Conservation (phyloP, 2,888 invertebrate genomes). For the Tineola bisselliella region DNA sequence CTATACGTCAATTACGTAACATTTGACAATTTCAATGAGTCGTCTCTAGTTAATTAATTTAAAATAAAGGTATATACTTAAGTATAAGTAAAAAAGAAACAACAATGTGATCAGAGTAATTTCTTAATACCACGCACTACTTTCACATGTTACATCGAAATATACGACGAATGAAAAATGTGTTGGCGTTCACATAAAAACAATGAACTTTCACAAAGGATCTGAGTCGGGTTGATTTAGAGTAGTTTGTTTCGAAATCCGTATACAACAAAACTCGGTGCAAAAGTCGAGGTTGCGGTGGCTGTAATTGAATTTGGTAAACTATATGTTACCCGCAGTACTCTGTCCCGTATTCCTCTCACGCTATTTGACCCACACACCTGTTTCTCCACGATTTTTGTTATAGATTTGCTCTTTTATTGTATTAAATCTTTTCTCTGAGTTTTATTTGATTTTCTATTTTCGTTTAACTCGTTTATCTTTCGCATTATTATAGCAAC, state of each 20-base stretch:
- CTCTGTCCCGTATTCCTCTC: constrained; percentile 38
- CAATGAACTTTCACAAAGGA: constrained; percentile 60
- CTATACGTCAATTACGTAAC: too few species aligned
- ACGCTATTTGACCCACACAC: constrained; percentile 27
- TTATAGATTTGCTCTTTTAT: background rate
- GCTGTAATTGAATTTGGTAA: constrained; percentile 58
- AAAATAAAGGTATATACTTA: too few species aligned
- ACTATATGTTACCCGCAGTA: constrained; percentile 51
- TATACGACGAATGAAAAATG: constrained; percentile 23
- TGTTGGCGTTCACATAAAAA: constrained; percentile 35
- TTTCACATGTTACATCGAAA: constrained; percentile 4
- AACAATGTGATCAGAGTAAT: background rate
- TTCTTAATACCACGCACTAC: background rate
- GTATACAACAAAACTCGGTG: constrained; percentile 29
- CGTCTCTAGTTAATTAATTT: too few species aligned
- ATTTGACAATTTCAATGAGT: too few species aligned
- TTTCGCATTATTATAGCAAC: too few species aligned
- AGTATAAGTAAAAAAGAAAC: too few species aligned
- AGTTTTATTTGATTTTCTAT: too few species aligned
- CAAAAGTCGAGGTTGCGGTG: constrained; percentile 22
- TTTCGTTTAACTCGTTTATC: too few species aligned
- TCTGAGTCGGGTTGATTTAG: constrained; percentile 45
- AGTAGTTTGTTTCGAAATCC: constrained; percentile 45
- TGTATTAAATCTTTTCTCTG: background rate
- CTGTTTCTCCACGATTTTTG: constrained; percentile 27